Conservation (phyloP, 2,113 vertebrate species). For the Ptilorrhoa leucosticta region DNA sequence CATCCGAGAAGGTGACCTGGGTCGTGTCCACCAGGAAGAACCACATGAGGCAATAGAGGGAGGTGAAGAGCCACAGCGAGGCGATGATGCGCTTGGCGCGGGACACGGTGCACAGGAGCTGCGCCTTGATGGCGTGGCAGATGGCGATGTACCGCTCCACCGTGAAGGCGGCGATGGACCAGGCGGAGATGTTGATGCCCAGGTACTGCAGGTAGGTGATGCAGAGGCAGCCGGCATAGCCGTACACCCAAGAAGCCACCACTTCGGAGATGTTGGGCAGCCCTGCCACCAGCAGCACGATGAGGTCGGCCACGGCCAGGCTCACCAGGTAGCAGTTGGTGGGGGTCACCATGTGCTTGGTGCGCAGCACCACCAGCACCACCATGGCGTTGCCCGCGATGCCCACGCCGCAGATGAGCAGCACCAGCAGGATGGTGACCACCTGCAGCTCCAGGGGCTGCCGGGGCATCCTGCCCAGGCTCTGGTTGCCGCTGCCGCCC, state of each 20-base stretch:
- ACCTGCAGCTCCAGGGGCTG: conserved; percentile 78
- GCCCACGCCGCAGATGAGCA: conserved; percentile 81
- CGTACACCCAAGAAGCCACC: conserved; percentile 81
- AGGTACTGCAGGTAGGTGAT: conserved; percentile 88
- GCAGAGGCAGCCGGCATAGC: conserved; percentile 80
- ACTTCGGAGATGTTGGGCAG: conserved; percentile 82
- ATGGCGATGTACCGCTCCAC: conserved; percentile 85
- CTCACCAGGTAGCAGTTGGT: conserved; percentile 89
- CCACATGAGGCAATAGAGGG: conserved; percentile 84
- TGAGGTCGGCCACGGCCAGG: conserved; percentile 81
- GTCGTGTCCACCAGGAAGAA: conserved; percentile 85
- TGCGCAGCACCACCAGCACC: conserved; percentile 81
- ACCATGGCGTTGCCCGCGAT: conserved; percentile 84
- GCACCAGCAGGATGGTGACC: conserved; percentile 80
- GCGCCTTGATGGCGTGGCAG: conserved; percentile 82
- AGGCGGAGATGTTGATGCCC: conserved; percentile 84
- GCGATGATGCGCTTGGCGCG: conserved; percentile 83
- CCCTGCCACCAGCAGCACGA: conserved; percentile 80
- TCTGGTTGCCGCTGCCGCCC: conserved; percentile 24
- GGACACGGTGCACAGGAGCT: conserved; percentile 81
- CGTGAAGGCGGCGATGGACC: conserved; percentile 84
- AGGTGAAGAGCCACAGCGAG: conserved; percentile 81
- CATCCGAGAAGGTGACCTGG: conserved; percentile 74
- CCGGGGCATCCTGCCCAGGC: conserved; percentile 73
- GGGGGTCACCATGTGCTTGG: conserved; percentile 84